These are phyloP conservation scores for Enhydra lutris DNA, from an alignment of 2,113 vertebrate species.

Conservation along the genomic window DNA sequence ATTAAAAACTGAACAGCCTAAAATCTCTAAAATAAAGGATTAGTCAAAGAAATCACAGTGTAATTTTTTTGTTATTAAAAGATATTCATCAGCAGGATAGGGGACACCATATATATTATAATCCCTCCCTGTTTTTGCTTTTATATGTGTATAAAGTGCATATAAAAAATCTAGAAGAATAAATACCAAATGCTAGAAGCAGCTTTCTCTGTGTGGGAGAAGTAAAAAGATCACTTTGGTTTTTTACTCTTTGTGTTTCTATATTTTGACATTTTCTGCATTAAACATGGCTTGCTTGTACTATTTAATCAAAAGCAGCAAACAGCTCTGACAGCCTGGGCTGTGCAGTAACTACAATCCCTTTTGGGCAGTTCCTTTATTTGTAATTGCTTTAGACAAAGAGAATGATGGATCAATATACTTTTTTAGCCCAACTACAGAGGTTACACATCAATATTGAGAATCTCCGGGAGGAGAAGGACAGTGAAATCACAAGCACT, in stretches of 20 bases:
- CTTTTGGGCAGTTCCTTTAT: constrained; percentile 4
- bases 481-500: constrained; percentile 90
- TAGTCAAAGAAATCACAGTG: neutral
- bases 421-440: constrained; percentile 83
- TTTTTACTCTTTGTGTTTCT: neutral
- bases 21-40: constrained; percentile 29
- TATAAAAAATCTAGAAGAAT: constrained; percentile 26
- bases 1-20: neutral
- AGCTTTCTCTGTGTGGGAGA: neutral
- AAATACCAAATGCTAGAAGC: constrained; percentile 36
- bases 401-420: constrained; percentile 39
- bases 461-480: constrained; percentile 92
- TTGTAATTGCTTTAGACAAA: neutral
- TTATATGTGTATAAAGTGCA: neutral
- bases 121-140: neutral
- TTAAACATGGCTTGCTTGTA: neutral
- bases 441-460: constrained; percentile 94
- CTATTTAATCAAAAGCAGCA: constrained; percentile 7
- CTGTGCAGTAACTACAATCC: neutral
- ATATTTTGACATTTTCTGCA: constrained; percentile 28
- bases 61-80: neutral
- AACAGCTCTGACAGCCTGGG: neutral
- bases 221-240: neutral
- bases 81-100: neutral
- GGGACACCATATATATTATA: neutral